Base-by-base conservation (phyloP, 2,797 vertebrate species). In the Natrix natrix region DNA sequence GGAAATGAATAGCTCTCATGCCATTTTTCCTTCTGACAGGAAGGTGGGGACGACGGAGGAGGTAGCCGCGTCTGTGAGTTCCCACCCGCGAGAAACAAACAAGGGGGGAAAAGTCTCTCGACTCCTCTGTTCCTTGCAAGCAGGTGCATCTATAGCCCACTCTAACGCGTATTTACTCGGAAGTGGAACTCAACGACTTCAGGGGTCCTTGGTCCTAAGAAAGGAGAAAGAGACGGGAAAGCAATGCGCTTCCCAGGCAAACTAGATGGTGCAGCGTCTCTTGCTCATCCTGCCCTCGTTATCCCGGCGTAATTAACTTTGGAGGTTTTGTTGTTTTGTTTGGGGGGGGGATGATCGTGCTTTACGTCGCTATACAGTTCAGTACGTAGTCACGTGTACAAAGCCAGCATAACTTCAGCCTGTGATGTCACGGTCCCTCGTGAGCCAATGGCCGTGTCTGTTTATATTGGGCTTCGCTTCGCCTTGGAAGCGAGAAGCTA, bases 381-480 rank as follows among this genome's bases (percentile, higher is more conserved):
- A 74, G 17, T 5, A 24, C 43, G 55, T 22, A 59, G 92, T 96
- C 96, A 97, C 96, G 97, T 94, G 89, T 74, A 83, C 48, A 54
- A 4, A 92, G 88, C 92, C 13, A 91, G 90, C 24, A 12, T 1
- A 63, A 1, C 86, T 5, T 52, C 26, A 5, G 20, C 1, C 0
- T 3, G 14, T 0, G 74, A 22, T 90, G 87, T 95, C 94, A 26
- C 92, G 0, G 2, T 0, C 59, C 0, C 28, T 8, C 43, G 0
- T 0, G 11, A 60, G 0, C 97, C 97, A 97, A 97, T 96, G 5
- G 93, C 20, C 6, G 5, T 1, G 48, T 94, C 95, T 96, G 96
- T 95, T 97, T 96, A 94, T 92, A 2, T 89, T 22, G 17, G 6
- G 32, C 86, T 20, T 57, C 2, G 66, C 59, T 0, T 17, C 10